Base-by-base conservation (phyloP, 1,140 invertebrate species). In the Metopolophium dirhodum region DNA sequence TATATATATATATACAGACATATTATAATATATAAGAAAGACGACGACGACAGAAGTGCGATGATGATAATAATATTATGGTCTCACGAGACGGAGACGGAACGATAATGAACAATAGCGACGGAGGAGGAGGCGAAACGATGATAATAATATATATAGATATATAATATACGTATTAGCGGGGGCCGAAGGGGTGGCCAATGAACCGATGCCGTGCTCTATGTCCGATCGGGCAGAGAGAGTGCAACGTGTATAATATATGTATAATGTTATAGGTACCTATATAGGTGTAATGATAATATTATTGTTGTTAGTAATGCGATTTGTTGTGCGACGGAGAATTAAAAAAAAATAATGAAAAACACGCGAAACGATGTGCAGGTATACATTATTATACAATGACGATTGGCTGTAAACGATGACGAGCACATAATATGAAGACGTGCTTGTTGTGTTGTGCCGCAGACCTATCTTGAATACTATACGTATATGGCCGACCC, bases 321-420 rank as follows among this genome's bases (percentile, higher is more conserved):
- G 61, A 77, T 77, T 77, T 77, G n/a, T 18, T 77, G 61, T 77
- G n/a, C 30, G 61, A n/a, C 61, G 61, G 30, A 77, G 61, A 68
- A 77, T 77, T 77, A n/a, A 77, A 77, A 61, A 68, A 77, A 22
- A 77, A 77, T 77, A 77, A 77, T 77, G 61, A n/a, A 77, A 77
- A 77, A 77, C n/a, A 77, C 30, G 14, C 61, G 61, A 77, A 77
- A n/a, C 61, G 30, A 20, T 77, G 61, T n/a, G 6, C 11, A 30
- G 61, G 18, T 68, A 68, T 30, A 68, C 3, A 68, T n/a, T 57
- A 61, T 30, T n/a, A 77, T 7, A n/a, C n/a, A 77, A 77, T 54
- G 22, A 77, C n/a, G n/a, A 77, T 77, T 77, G 61, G 61, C n/a
- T 35, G 14, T 30, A 77, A 77, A 77, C n/a, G 61, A 77, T 77